A percentile compares a stretch with the other conserved stretches of the same genome.
These are phyloP conservation scores for Acronicta leporina DNA, from an alignment of 2,888 invertebrate species.

Conservation along the genomic window DNA sequence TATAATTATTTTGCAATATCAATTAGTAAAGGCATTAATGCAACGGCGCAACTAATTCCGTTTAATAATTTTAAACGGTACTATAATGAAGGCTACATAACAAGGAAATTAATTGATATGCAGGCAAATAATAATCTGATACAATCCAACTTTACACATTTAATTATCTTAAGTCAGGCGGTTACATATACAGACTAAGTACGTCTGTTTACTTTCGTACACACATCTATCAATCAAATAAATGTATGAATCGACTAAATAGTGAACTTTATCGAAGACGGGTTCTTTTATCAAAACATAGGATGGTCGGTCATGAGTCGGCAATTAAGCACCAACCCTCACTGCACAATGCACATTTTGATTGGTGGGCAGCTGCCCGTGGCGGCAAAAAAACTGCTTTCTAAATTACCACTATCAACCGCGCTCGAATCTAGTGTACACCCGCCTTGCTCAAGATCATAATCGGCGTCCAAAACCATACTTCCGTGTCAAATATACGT, in stretches of 20 bases:
- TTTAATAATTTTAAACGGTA: slow-evolving; percentile 8
- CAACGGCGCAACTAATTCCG: slow-evolving; percentile 7
- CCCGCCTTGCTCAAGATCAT: slow-evolving; percentile 79
- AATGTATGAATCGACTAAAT: slow-evolving; percentile 30
- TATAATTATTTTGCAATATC: too few relatives aligned
- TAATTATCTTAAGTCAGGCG: too few relatives aligned
- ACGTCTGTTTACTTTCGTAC: not conserved
- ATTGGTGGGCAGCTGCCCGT: slow-evolving; percentile 85
- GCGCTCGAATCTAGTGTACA: slow-evolving; percentile 64
- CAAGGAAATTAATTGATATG: slow-evolving; percentile 11
- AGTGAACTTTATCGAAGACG: slow-evolving; percentile 28
- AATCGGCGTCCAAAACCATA: slow-evolving; percentile 72
- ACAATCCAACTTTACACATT: not conserved
- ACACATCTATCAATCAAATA: slow-evolving; percentile 20
- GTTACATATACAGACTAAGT: too few relatives aligned
- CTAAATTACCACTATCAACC: slow-evolving; percentile 83
- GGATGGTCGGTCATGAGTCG: slow-evolving; percentile 76
- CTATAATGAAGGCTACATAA: too few relatives aligned
- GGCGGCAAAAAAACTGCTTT: slow-evolving; percentile 82
- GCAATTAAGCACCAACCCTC: slow-evolving; percentile 79
- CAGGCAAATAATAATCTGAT: slow-evolving; percentile 29
- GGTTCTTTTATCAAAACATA: slow-evolving; percentile 66
- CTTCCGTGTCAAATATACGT: slow-evolving; percentile 77
- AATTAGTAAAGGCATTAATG: not conserved
- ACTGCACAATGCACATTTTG: slow-evolving; percentile 81